Percentiles rank a stretch among this genome's conserved stretches.
phyloP scores from a whole-genome alignment of 2,113 vertebrate species.

The Cheirogaleus medius region DNA sequence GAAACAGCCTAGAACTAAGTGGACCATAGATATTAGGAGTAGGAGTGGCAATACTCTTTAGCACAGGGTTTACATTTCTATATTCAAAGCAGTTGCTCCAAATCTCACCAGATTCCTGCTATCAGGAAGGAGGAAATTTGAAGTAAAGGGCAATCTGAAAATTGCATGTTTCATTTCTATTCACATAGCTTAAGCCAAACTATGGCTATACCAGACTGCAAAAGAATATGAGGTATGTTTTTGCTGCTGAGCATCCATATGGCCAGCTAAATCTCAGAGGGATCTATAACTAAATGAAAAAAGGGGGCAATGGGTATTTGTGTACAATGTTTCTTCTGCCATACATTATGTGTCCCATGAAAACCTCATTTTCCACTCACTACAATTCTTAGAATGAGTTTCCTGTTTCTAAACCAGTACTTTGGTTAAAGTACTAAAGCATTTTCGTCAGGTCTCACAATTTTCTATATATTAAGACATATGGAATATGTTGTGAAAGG shows the following conservation, averaged over 20 bases:
- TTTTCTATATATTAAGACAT: background rate
- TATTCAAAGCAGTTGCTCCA: background rate
- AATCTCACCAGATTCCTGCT: background rate
- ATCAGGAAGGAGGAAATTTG: background rate
- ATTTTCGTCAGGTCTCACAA: background rate
- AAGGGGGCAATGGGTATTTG: background rate
- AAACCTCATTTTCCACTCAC: background rate
- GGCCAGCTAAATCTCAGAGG: background rate
- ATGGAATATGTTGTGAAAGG: background rate
- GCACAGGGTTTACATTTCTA: background rate
- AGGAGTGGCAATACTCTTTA: background rate
- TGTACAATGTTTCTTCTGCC: background rate
- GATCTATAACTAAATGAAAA: background rate
- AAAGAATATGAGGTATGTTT: background rate
- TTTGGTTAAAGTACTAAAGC: background rate
- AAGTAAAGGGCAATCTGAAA: background rate
- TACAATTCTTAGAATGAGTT: background rate
- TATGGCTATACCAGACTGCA: background rate
- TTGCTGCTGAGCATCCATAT: background rate
- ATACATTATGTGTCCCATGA: background rate
- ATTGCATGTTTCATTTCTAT: background rate
- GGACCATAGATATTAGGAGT: background rate
- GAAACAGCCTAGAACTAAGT: background rate
- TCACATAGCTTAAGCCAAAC: background rate
- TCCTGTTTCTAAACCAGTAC: background rate